Evolutionary conservation across 2,888 invertebrate species (phyloP), one percentile per base, ranked within the genome.

Genomic region (Meganola albula): DNA sequence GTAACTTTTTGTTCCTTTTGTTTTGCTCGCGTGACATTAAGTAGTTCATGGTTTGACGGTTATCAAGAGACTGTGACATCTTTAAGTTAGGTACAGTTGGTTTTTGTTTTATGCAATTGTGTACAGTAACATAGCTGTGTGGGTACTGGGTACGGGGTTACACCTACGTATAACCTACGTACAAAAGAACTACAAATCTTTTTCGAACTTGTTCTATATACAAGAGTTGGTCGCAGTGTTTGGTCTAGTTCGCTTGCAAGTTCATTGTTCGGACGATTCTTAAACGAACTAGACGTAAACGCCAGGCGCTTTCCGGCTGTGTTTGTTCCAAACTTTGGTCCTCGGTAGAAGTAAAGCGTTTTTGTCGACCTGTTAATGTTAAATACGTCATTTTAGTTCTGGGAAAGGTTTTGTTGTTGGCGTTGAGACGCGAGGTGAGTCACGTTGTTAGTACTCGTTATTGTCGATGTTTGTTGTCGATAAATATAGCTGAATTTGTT

Each of bases 221-320:
- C 70, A 60, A 70, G 68, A 66, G 59, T 53, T 68, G 67, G 63
- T 63, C 67, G 58, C 63, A 66, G 65, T 82, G 79, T 83, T 82
- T 83, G 77, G 82, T 84, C 84, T 85, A 84, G 82, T 84, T 83
- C 72, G 75, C 75, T 77, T 75, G 73, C 78, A 82, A 78, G 84
- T 84, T 85, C 84, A 84, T 85, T 85, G 84, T 85, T 84, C 83
- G 67, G 53, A 34, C 31, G 38, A 25, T 41, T 27, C 48, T 26
- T 55, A 61, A 51, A 54, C 56, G 46, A 43, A 58, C 63, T 53
- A 45, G 82, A 53, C 74, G 58, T 74, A 83, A 79, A 59, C 70
- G 79, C 74, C 82, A 55, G 58, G 61, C 65, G 67, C 60, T 70
- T 58, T 44, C 55, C 52, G 47, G 37, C 44, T 37, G 58, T 64